Percentiles rank a stretch among this genome's conserved stretches.
These are phyloP conservation scores for Dimorphilus gyrociliatus DNA, from an alignment of 2,888 invertebrate genomes.

Conservation along the genomic window DNA sequence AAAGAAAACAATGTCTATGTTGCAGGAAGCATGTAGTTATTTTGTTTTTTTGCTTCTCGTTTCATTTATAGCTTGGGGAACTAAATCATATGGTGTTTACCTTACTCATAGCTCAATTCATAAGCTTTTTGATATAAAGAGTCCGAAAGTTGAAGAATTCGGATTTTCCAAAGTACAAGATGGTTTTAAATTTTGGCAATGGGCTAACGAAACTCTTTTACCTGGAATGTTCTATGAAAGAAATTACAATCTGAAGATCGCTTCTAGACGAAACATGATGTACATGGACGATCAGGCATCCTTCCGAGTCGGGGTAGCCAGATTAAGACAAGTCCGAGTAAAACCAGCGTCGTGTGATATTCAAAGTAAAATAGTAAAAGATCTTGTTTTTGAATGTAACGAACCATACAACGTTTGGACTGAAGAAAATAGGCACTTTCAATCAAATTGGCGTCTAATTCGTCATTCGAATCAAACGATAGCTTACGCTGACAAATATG, in stretches of 20 bases:
- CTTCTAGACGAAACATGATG: constrained; percentile 2
- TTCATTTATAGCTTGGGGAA: too few species aligned
- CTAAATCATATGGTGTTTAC: too few species aligned
- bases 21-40: too few species aligned
- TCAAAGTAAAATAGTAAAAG: neutral
- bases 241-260: constrained; percentile 5
- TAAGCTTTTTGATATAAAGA: too few species aligned
- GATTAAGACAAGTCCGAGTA: constrained; percentile 9
- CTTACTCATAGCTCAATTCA: too few species aligned
- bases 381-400: constrained; percentile 6
- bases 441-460: neutral
- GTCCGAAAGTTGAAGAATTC: too few species aligned
- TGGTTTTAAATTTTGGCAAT: constrained; percentile 7
- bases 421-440: constrained; percentile 6
- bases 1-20: too few species aligned
- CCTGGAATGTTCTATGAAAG: constrained; percentile 2
- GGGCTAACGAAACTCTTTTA: constrained; percentile 5
- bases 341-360: constrained; percentile 4
- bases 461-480: too few species aligned
- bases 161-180: constrained; percentile 2
- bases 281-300: constrained; percentile 7
- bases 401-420: constrained; percentile 1
- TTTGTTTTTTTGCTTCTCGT: too few species aligned
- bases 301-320: constrained; percentile 8
- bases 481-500: neutral